phyloP scores from a whole-genome alignment of 1,140 invertebrate species.

The Frieseomelitta varia region DNA sequence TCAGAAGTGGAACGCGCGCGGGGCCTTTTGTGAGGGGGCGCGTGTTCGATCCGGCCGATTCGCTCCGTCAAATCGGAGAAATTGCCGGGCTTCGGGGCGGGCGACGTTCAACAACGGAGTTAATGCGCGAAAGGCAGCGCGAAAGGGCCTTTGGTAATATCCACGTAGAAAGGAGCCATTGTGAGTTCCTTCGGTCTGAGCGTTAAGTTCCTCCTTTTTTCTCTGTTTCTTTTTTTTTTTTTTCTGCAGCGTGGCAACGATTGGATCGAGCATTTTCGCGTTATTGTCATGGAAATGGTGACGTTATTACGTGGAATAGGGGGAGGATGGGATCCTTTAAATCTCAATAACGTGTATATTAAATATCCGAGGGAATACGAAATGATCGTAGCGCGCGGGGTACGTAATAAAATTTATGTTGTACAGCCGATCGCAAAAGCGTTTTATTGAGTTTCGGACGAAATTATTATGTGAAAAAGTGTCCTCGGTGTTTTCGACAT shows the following conservation, averaged over 20 bases:
- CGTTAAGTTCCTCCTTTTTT: background rate
- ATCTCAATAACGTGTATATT: conserved; percentile 3
- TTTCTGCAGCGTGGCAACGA: no score
- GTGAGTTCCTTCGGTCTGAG: background rate
- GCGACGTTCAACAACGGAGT: background rate
- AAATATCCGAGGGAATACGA: background rate
- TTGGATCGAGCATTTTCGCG: background rate
- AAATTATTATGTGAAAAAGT: no score
- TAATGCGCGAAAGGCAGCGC: background rate
- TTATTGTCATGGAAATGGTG: background rate
- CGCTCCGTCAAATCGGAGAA: conserved; percentile 6
- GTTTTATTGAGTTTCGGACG: no score
- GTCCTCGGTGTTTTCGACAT: no score
- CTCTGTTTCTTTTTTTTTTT: no score
- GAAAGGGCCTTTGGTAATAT: background rate
- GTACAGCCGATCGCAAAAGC: background rate
- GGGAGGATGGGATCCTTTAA: background rate
- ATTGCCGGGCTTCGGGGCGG: background rate
- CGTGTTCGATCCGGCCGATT: background rate
- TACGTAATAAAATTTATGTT: background rate
- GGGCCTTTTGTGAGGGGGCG: background rate
- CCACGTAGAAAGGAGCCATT: background rate
- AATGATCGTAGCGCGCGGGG: background rate
- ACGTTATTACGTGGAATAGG: background rate
- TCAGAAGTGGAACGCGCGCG: conserved; percentile 20